Percentiles rank a stretch among this genome's conserved stretches.
Conservation (phyloP, 2,797 vertebrate species). For the Peromyscus melanophrys region DNA sequence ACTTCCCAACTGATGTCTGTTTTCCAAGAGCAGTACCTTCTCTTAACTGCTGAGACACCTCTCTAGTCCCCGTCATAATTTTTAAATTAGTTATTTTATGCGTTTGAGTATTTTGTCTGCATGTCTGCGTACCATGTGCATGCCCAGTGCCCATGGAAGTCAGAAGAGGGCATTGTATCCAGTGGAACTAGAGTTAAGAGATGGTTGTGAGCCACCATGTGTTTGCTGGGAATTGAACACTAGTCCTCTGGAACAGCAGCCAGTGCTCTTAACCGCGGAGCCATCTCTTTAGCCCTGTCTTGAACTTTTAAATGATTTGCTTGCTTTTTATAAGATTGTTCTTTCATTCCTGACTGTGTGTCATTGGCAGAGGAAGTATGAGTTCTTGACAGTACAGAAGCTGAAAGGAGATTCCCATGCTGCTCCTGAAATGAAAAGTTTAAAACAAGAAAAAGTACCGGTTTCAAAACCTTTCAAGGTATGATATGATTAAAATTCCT, state of each 20-base stretch:
- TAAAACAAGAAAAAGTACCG: slow-evolving; percentile 89
- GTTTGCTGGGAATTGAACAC: not conserved
- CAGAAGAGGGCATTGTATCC: not conserved
- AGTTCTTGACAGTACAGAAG: slow-evolving; percentile 88
- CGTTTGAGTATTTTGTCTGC: not conserved
- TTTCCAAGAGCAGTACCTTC: not conserved
- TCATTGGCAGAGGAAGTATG: slow-evolving; percentile 92
- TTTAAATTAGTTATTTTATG: slow-evolving; percentile 32
- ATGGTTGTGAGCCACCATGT: not conserved
- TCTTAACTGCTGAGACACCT: not conserved
- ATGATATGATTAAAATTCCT: slow-evolving; percentile 70
- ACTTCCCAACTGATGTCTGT: not conserved
- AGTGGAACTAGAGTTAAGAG: not conserved
- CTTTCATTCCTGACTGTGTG: slow-evolving; percentile 68
- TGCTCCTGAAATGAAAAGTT: slow-evolving; percentile 85
- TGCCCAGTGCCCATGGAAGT: too few species aligned
- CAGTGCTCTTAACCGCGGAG: not conserved
- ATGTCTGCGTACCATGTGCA: too few species aligned
- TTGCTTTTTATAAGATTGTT: slow-evolving; percentile 24
- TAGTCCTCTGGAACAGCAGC: not conserved
- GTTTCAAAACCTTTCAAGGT: slow-evolving; percentile 90
- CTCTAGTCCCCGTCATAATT: not conserved
- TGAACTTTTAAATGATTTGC: slow-evolving; percentile 60
- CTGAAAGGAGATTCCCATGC: slow-evolving; percentile 84
- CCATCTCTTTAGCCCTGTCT: not conserved